These are phyloP conservation scores for Branchipolynoe longqiensis DNA, from an alignment of 2,888 invertebrate genomes.

Conservation along the genomic window DNA sequence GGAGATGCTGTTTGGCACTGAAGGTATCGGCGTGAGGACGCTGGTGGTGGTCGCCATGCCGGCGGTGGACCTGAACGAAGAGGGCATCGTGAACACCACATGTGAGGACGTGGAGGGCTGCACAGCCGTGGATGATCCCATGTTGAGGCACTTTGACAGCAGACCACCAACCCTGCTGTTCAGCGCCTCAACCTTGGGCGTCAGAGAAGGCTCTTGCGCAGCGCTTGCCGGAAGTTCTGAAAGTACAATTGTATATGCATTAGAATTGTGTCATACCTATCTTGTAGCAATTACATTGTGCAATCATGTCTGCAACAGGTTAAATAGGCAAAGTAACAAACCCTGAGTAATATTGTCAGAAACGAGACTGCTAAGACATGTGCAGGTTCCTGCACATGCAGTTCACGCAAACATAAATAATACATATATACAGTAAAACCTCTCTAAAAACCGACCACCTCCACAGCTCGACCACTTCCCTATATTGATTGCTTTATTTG, in stretches of 20 bases:
- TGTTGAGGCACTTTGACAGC: not conserved
- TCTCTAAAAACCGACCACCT: no score
- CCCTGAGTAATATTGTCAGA: not conserved
- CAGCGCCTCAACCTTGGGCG: conserved; percentile 77
- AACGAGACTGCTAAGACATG: no score
- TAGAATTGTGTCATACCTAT: not conserved
- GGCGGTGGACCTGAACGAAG: not conserved
- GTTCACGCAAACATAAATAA: no score
- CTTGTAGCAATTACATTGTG: not conserved
- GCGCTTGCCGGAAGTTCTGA: conserved; percentile 93
- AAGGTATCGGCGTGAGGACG: conserved; percentile 44
- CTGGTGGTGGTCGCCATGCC: conserved; percentile 40
- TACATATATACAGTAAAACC: no score
- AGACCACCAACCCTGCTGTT: not conserved
- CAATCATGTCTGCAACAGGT: not conserved
- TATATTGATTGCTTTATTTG: no score
- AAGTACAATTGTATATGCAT: conserved; percentile 63
- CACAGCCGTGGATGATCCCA: not conserved
- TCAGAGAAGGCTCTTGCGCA: conserved; percentile 87
- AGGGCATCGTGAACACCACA: conserved; percentile 26
- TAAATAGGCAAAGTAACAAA: not conserved
- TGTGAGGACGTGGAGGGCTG: not conserved
- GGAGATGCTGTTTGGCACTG: not conserved
- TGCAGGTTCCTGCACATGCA: no score
- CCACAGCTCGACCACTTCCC: no score